Evolutionary conservation across 2,797 vertebrate species (phyloP).

Genomic region (Pelobates cultripes): DNA sequence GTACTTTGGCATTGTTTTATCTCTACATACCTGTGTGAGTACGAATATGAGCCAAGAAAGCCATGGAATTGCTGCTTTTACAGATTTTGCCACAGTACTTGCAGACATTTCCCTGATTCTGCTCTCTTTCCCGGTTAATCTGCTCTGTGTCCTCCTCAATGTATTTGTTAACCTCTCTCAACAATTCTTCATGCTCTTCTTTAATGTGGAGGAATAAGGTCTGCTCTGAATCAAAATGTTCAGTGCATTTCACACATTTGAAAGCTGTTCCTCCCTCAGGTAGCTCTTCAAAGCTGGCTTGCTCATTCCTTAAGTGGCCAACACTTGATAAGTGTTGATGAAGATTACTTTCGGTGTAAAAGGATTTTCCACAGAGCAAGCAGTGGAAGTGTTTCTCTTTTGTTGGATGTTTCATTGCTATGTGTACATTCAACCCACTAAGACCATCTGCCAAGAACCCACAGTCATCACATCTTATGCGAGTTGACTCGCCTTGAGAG

Average conservation of each 20-base stretch:
- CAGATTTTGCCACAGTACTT: slow-evolving; percentile 97
- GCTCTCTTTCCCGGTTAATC: slow-evolving; percentile 95
- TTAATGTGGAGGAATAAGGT: slow-evolving; percentile 96
- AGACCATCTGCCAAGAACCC: slow-evolving; percentile 95
- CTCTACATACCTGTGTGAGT: slow-evolving; percentile 91
- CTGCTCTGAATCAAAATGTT: slow-evolving; percentile 92
- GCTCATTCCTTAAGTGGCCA: slow-evolving; percentile 90
- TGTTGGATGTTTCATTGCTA: slow-evolving; percentile 97
- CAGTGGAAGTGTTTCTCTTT: slow-evolving; percentile 98
- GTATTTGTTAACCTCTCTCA: slow-evolving; percentile 96
- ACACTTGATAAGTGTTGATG: slow-evolving; percentile 96
- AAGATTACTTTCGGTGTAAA: slow-evolving; percentile 95
- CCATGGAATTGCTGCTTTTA: slow-evolving; percentile 98
- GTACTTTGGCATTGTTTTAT: too few relatives aligned
- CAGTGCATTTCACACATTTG: slow-evolving; percentile 95
- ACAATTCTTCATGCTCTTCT: slow-evolving; percentile 94
- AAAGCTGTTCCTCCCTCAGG: slow-evolving; percentile 93
- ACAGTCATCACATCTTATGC: slow-evolving; percentile 93
- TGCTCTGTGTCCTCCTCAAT: slow-evolving; percentile 97
- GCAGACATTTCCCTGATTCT: slow-evolving; percentile 95
- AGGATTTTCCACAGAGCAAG: slow-evolving; percentile 95
- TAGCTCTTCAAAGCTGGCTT: slow-evolving; percentile 91
- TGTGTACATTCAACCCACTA: slow-evolving; percentile 95
- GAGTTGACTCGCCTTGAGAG: slow-evolving; percentile 66
- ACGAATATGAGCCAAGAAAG: slow-evolving; percentile 95